phyloP scores from a whole-genome alignment of 1,140 invertebrate genomes.

The Drosophila nasuta region DNA sequence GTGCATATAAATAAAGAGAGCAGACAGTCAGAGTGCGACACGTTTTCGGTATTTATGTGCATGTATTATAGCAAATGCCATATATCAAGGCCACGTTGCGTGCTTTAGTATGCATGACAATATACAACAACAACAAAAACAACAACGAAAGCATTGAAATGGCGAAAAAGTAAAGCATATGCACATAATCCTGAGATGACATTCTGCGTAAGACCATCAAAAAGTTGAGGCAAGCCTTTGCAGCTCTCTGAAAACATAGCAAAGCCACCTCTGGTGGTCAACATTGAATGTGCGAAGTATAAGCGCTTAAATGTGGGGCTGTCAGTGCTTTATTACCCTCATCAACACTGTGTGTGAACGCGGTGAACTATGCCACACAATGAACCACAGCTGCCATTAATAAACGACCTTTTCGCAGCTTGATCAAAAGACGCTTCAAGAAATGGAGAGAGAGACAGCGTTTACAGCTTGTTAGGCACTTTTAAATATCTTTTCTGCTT shows the following conservation, averaged over 20 bases:
- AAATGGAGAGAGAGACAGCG: neutral
- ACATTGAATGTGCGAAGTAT: neutral
- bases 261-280: slow-evolving; percentile 14
- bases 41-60: slow-evolving; percentile 46
- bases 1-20: slow-evolving; percentile 11
- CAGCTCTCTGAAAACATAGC: too few relatives aligned
- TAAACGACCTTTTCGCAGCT: slow-evolving; percentile 56
- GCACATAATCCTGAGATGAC: slow-evolving; percentile 57
- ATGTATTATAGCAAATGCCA: slow-evolving; percentile 36
- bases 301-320: slow-evolving; percentile 16
- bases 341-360: slow-evolving; percentile 44
- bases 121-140: slow-evolving; percentile 12
- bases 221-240: slow-evolving; percentile 26
- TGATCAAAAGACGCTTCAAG: slow-evolving; percentile 5
- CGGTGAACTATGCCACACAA: slow-evolving; percentile 8
- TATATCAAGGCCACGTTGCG: slow-evolving; percentile 39
- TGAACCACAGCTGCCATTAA: slow-evolving; percentile 23
- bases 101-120: slow-evolving; percentile 25
- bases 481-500: neutral
- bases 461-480: neutral
- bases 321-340: slow-evolving; percentile 62
- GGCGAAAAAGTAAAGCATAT: slow-evolving; percentile 23
- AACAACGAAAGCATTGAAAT: slow-evolving; percentile 1
- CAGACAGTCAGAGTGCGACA: slow-evolving; percentile 31
- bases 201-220: slow-evolving; percentile 46